A percentile compares a stretch with the other conserved stretches of the same genome.
These are phyloP conservation scores for Cistogaster globosa DNA, from an alignment of 2,888 invertebrate species.

Conservation along the genomic window DNA sequence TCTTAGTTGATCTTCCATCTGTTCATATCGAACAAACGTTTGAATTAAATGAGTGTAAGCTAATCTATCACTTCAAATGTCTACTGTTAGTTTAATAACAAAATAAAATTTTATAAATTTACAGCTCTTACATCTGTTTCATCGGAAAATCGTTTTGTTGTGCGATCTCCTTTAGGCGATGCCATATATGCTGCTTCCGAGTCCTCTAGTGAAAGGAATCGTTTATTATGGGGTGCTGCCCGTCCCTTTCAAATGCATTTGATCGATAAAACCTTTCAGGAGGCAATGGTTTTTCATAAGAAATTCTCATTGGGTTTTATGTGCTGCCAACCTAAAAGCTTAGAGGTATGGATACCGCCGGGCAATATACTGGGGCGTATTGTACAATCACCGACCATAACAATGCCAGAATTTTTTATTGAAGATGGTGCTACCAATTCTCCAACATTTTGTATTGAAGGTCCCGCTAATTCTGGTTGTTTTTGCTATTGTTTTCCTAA, in stretches of 20 bases:
- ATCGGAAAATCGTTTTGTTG: conserved; percentile 89
- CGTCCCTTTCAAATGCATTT: conserved; percentile 91
- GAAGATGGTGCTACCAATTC: conserved; percentile 86
- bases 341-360: conserved; percentile 89
- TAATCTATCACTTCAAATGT: background rate
- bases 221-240: conserved; percentile 87
- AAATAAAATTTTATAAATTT: background rate
- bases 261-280: conserved; percentile 92
- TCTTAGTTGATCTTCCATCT: conserved; percentile 87
- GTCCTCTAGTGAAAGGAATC: conserved; percentile 85
- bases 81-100: background rate
- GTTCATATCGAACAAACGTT: conserved; percentile 91
- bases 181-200: conserved; percentile 90
- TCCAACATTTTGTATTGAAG: conserved; percentile 87
- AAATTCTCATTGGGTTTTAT: conserved; percentile 88
- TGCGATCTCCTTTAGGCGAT: conserved; percentile 89
- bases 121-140: conserved; percentile 83
- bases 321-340: conserved; percentile 87
- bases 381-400: conserved; percentile 87
- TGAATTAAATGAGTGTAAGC: conserved; percentile 89
- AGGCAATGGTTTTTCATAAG: conserved; percentile 89
- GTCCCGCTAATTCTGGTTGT: conserved; percentile 86
- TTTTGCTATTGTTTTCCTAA: conserved; percentile 83
- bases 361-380: conserved; percentile 88
- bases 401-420: conserved; percentile 88